Evolutionary conservation across 2,113 vertebrate species (phyloP).

Genomic region (Prinia subflava): DNA sequence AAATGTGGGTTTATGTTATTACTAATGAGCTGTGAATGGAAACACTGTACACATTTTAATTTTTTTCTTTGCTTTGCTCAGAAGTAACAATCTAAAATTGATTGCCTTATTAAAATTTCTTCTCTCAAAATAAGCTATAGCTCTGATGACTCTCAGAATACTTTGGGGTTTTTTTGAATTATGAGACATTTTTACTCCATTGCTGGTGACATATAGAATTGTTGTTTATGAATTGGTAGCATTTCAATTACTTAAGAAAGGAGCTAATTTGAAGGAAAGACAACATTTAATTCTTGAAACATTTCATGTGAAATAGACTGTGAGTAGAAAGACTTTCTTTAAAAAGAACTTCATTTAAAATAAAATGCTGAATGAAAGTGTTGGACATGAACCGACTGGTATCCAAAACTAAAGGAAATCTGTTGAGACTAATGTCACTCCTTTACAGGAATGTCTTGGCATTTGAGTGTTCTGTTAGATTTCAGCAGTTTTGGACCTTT

Average conservation of each 20-base stretch:
- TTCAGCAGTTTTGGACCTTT: not conserved
- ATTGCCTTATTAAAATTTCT: not conserved
- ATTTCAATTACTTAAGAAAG: not conserved
- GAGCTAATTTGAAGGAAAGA: not conserved
- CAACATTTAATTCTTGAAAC: not conserved
- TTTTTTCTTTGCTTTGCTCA: slow-evolving; percentile 17
- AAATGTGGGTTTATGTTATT: slow-evolving; percentile 18
- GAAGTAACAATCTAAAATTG: slow-evolving; percentile 4
- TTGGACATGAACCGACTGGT: not conserved
- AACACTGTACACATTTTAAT: not conserved
- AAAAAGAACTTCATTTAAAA: not conserved
- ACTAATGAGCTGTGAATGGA: not conserved
- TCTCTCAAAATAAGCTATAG: not conserved
- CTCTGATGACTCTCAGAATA: not conserved
- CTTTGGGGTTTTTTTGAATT: not conserved
- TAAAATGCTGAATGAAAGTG: not conserved
- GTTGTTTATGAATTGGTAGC: not conserved
- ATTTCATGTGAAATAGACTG: not conserved
- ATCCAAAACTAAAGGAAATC: not conserved
- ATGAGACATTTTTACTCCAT: not conserved
- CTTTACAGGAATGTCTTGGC: not conserved
- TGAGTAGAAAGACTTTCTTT: not conserved
- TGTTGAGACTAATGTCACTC: not conserved
- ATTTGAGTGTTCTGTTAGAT: not conserved
- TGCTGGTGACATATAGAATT: not conserved